phyloP scores from a whole-genome alignment of 2,797 vertebrate species.

The Bothrops alternatus region DNA sequence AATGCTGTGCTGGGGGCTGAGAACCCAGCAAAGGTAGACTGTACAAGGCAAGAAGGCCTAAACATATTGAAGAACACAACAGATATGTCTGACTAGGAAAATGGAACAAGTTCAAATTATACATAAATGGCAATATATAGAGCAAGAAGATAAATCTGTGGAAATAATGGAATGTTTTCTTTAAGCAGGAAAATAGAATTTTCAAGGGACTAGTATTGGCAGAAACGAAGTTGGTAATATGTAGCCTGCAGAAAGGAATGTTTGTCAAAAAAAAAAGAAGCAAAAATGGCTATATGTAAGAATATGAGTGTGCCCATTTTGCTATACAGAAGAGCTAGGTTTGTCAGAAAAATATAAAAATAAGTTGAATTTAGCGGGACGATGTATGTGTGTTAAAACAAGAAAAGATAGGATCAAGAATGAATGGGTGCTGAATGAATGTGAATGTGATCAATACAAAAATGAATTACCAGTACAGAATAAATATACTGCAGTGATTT shows the following conservation, averaged over 20 bases:
- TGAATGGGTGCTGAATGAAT: not conserved
- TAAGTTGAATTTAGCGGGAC: not conserved
- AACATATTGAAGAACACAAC: not conserved
- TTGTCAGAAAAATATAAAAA: not conserved
- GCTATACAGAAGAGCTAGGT: not conserved
- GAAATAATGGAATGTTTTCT: not conserved
- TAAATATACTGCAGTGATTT: not conserved
- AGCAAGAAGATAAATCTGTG: not conserved
- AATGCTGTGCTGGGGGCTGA: not conserved
- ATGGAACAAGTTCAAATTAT: not conserved
- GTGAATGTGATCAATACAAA: not conserved
- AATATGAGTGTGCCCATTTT: not conserved
- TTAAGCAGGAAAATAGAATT: not conserved
- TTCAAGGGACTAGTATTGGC: not conserved
- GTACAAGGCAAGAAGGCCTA: not conserved
- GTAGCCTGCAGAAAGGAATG: not conserved
- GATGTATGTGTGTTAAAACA: not conserved
- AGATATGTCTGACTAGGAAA: not conserved
- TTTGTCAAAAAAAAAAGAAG: not conserved
- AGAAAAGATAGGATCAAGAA: not conserved
- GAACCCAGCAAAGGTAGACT: not conserved
- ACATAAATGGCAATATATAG: not conserved
- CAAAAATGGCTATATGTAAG: not conserved
- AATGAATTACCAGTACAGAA: not conserved
- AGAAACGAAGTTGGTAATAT: not conserved